Base-by-base conservation (phyloP, 2,113 vertebrate species). In the Sialia sialis region DNA sequence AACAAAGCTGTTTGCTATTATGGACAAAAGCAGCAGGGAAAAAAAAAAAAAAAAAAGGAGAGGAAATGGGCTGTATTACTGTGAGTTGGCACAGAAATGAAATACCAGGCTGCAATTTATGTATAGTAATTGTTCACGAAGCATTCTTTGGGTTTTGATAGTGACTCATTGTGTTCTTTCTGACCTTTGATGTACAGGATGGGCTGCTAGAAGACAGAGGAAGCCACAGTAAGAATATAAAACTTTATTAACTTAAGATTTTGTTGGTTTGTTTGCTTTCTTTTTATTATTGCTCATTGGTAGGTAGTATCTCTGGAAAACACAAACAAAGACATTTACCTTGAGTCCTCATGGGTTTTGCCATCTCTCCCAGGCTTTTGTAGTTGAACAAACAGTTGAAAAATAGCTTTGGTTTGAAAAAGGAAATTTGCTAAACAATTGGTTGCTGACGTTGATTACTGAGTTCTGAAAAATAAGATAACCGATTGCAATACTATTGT, bases 1-100 rank as follows among this genome's bases (percentile, higher is more conserved):
- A 96, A 95, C 94, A 95, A 96, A 96, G 95, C 96, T 97, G 93
- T 96, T 98, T 95, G 93, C 95, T 97, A 93, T 97, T 96, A 79
- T 26, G 91, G 81, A 87, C 87, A 97, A 97, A 96, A 93, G 96
- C 92, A 96, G 81, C 77, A 93, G 94, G 93, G 70, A 3, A 29
- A 66, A 16, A 52, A 23, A n/a, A 25, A 73, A 91, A 66, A 79
- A 84, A 91, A 92, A 87, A 54, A 8, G 88, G 70, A 87, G 68
- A 94, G 96, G 93, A 94, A 93, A 96, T 96, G 80, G 89, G 90
- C 88, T 95, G 60, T 94, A 94, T 96, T 97, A 95, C 78, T 87
- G 74, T 90, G 92, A 75, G 81, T 69, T 97, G 95, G 91, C 94
- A 96, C 94, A 94, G 95, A 95, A 96, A 94, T 39, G 56, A 96